These are phyloP conservation scores for Sitta europaea DNA, from an alignment of 2,113 vertebrate species.

Conservation along the genomic window DNA sequence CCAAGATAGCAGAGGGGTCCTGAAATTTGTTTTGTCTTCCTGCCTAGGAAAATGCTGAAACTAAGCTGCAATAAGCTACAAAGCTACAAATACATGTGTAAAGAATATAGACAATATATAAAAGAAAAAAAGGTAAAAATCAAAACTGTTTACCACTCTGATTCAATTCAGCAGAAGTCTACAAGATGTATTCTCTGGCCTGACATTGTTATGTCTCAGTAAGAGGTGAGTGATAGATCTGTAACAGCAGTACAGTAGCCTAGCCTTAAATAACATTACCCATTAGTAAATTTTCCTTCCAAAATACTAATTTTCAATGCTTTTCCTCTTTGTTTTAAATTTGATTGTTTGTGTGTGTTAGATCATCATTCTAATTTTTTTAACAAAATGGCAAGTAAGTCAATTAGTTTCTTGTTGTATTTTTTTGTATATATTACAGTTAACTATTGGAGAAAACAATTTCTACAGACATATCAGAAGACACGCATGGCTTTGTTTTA, in stretches of 20 bases:
- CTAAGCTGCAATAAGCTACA: background rate
- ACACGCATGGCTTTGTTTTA: background rate
- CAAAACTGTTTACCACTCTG: background rate
- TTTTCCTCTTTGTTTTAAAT: background rate
- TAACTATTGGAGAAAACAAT: background rate
- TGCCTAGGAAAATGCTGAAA: background rate
- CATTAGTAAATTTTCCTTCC: background rate
- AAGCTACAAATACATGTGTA: no score
- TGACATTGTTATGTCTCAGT: background rate
- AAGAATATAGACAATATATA: background rate
- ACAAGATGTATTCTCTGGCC: background rate
- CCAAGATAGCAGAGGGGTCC: background rate
- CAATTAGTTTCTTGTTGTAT: background rate
- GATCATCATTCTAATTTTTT: rapidly evolving
- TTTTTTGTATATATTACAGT: background rate
- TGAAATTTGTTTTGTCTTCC: background rate
- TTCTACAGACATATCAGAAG: background rate
- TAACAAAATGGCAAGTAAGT: background rate
- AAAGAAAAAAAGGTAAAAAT: background rate
- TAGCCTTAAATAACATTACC: background rate
- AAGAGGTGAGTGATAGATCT: background rate
- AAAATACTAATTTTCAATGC: background rate
- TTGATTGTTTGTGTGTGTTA: no score
- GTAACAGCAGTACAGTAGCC: background rate
- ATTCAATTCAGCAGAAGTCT: background rate